Percentiles rank a stretch among this genome's conserved stretches.
Evolutionary conservation across 2,888 invertebrate genomes (phyloP).

Genomic region (Physocephala rufipes): DNA sequence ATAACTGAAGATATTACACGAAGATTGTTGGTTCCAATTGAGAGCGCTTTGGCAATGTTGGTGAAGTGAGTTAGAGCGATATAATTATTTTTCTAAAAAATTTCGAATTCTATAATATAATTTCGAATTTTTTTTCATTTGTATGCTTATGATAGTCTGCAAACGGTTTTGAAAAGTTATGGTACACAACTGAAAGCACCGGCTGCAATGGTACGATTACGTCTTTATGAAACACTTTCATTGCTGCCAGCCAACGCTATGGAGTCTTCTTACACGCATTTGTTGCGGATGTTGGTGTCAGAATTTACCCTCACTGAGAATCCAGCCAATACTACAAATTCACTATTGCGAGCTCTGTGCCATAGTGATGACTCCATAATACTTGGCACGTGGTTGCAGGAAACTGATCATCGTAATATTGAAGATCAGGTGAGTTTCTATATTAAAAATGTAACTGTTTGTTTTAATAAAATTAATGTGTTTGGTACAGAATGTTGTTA

Average conservation of each 20-base stretch:
- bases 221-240: conserved; percentile 88
- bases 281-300: conserved; percentile 90
- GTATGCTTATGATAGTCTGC: conserved; percentile 72
- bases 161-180: conserved; percentile 84
- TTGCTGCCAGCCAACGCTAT: conserved; percentile 81
- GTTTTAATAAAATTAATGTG: neutral
- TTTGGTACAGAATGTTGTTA: neutral
- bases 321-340: conserved; percentile 89
- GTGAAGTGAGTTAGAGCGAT: conserved; percentile 76
- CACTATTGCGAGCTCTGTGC: conserved; percentile 82
- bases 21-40: conserved; percentile 88
- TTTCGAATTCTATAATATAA: neutral
- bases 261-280: conserved; percentile 86
- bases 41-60: conserved; percentile 94
- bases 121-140: conserved; percentile 21
- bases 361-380: conserved; percentile 91
- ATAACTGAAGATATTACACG: conserved; percentile 92
- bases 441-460: neutral
- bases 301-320: conserved; percentile 96
- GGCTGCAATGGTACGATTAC: conserved; percentile 89
- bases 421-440: conserved; percentile 86
- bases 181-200: conserved; percentile 94
- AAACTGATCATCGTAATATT: conserved; percentile 94
- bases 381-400: conserved; percentile 93
- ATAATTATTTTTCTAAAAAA: neutral